A percentile compares a stretch with the other conserved stretches of the same genome.
Evolutionary conservation across 2,888 invertebrate species (phyloP).

Genomic region (Leptinotarsa haldemani): DNA sequence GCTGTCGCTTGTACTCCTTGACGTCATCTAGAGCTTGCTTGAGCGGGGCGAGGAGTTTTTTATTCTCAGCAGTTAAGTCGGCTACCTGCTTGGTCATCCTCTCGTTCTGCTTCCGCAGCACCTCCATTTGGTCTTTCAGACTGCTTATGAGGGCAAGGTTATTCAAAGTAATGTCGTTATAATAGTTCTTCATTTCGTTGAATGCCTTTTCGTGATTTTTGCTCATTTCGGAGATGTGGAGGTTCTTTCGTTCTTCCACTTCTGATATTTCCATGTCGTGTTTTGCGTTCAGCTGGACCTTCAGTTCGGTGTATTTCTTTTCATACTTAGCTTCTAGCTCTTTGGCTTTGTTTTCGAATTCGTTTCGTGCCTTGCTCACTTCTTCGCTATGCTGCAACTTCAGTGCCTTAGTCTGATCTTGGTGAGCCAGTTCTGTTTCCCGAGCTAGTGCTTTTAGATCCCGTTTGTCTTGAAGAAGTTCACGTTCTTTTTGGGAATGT

Average conservation of each 20-base stretch:
- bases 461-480: conserved; percentile 80
- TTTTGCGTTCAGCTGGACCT: conserved; percentile 78
- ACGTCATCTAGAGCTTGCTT: conserved; percentile 78
- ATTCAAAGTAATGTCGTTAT: conserved; percentile 93
- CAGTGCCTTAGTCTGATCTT: conserved; percentile 78
- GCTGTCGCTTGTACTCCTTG: conserved; percentile 78
- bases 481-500: conserved; percentile 80
- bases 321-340: conserved; percentile 80
- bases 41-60: conserved; percentile 78
- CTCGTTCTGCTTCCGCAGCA: conserved; percentile 82
- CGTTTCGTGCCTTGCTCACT: conserved; percentile 70
- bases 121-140: conserved; percentile 82
- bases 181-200: conserved; percentile 92
- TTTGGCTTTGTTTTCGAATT: conserved; percentile 76
- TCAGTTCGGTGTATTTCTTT: conserved; percentile 78
- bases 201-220: conserved; percentile 87
- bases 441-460: conserved; percentile 74
- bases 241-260: conserved; percentile 91
- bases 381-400: conserved; percentile 71
- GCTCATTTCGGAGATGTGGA: conserved; percentile 84
- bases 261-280: conserved; percentile 85
- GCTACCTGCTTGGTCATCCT: conserved; percentile 76
- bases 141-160: conserved; percentile 92
- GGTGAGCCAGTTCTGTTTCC: conserved; percentile 77
- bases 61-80: conserved; percentile 80